Evolutionary conservation across 2,797 vertebrate genomes (phyloP).

Genomic region (Mormyrus proboscirostris): DNA sequence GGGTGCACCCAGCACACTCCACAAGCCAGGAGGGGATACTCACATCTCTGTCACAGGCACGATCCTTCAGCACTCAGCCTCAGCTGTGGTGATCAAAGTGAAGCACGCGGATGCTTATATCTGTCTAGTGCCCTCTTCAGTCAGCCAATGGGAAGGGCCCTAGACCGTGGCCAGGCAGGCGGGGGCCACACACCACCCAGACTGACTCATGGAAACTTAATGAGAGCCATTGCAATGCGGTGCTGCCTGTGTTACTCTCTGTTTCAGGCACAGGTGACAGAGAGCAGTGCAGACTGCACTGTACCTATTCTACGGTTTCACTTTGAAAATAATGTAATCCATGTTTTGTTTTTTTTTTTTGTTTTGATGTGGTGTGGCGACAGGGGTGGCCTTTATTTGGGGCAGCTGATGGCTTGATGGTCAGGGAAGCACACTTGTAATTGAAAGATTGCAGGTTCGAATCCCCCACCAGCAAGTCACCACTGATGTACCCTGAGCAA

Average conservation of each 20-base stretch:
- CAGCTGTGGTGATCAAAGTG: conserved; percentile 27
- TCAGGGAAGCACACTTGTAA: no score
- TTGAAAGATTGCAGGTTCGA: no score
- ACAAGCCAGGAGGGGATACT: conserved; percentile 27
- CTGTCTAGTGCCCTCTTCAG: conserved; percentile 35
- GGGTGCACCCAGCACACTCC: neutral
- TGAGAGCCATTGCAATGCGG: conserved; percentile 24
- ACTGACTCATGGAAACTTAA: conserved; percentile 51
- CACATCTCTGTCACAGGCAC: conserved; percentile 29
- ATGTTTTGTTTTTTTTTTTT: neutral
- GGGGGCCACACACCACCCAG: conserved; percentile 20
- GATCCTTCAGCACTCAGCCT: conserved; percentile 30
- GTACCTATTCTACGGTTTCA: neutral
- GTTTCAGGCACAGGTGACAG: neutral
- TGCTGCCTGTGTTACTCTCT: neutral
- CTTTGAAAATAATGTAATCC: neutral
- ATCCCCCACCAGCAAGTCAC: no score
- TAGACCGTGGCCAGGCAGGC: conserved; percentile 15
- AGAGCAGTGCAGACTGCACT: neutral
- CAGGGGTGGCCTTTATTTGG: neutral
- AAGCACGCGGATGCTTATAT: conserved; percentile 40
- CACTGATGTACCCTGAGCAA: no score
- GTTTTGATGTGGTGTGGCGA: neutral
- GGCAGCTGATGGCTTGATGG: no score
- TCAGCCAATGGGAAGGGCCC: conserved; percentile 57